Evolutionary conservation across 2,113 vertebrate species (phyloP), one percentile per base, ranked within the genome.

Genomic region (Phyllostomus hastatus): DNA sequence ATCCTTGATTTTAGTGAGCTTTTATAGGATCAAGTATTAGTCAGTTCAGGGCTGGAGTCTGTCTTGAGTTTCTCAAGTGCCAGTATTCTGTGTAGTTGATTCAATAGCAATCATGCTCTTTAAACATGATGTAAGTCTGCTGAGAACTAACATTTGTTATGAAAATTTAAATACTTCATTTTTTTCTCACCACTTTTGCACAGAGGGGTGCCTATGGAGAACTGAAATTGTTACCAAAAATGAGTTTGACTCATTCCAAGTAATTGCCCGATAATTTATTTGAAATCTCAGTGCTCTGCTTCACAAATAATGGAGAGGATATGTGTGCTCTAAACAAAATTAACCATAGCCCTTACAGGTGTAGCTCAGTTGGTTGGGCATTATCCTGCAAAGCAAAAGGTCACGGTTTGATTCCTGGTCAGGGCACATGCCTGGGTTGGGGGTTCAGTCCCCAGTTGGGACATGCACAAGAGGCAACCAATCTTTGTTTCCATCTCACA

Each of bases 231-330:
- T 80, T 84, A 70, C 75, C 9, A 31, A 85, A 92, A 93, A 75
- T 54, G n/a, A 57, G 22, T 89, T 88, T 89, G 61, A 75, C 4
- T 75, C 35, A 91, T 95, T 54, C 28, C 3, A 95, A 82, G 10
- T 93, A 94, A 93, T 84, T 82, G 31, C 35, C 24, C 35, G 61
- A 35, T 81, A 83, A 93, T 88, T 96, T 95, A 88, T 85, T 95
- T 91, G 57, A 93, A 95, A 91, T 84, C 33, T 64, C 78, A 33
- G 50, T 75, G 35, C 72, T 95, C n/a, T 96, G 79, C 66, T 86
- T 79, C 50, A 81, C 41, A 83, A 82, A 86, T 64, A 70, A 66
- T 67, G 35, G 22, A 80, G 28, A 96, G 8, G 22, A 48, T 79
- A 91, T 84, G 59, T 90, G 19, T 33, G 4, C 28, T 82, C 75